Evolutionary conservation across 2,113 vertebrate species (phyloP), one percentile per base, ranked within the genome.

Genomic region (Polypterus senegalus): DNA sequence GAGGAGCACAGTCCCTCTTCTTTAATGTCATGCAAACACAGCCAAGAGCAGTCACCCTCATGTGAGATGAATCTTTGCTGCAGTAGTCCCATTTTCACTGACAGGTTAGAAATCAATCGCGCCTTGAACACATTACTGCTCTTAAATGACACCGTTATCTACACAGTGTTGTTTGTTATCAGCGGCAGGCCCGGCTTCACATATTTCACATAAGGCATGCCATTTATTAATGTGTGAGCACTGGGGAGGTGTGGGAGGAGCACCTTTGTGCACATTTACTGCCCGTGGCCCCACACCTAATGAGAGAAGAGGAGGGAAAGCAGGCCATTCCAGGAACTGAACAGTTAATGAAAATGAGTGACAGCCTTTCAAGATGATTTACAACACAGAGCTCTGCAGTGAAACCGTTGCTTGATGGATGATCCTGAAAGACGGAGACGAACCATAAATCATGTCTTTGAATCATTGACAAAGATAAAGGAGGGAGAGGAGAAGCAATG

Each of bases 401-500:
- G 87, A 92, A 93, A 91, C 91, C 88, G 66, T 86, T 77, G 76
- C 88, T 89, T 97, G 96, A 98, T 97, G 94, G 94, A 97, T 97
- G 93, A 97, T 89, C 90, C 92, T 89, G 92, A 91, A 93, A 97
- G 94, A 94, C 91, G 88, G 92, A 92, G 92, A 92, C 86, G 81
- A 91, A 92, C 93, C 94, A 97, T 98, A 97, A 98, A 97, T 98
- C 96, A 98, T 97, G 96, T 97, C 93, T 97, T 93, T 95, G 93
- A 94, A 94, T 93, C 93, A 95, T 94, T 97, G 96, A 98, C 93
- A 98, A 87, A 98, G 96, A 97, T 97, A 96, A 94, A 97, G 91
- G 92, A 97, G 93, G 88, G 88, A 88, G 87, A 91, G 91, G 87
- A 91, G 91, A 92, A 88, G 88, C 91, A 86, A 85, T 89, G 93